These are phyloP conservation scores for Spondyliosoma cantharus DNA, from an alignment of 2,797 vertebrate species.

Conservation along the genomic window DNA sequence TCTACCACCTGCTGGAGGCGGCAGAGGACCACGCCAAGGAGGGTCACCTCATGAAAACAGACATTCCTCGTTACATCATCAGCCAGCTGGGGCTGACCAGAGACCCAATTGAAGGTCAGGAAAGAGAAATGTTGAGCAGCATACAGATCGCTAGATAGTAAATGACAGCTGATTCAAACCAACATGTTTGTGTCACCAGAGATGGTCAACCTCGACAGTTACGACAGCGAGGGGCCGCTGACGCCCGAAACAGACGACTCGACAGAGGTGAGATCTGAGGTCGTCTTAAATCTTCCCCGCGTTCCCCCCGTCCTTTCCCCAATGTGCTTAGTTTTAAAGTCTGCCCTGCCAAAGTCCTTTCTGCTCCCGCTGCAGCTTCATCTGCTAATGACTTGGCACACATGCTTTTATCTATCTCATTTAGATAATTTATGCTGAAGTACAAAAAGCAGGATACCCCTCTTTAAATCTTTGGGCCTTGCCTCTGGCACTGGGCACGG, in stretches of 20 bases:
- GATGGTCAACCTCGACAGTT: constrained; percentile 89
- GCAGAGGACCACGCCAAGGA: constrained; percentile 95
- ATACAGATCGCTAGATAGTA: neutral
- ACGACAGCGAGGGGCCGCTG: constrained; percentile 90
- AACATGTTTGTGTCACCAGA: constrained; percentile 78
- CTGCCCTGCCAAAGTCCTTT: constrained; percentile 6
- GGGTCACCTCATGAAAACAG: constrained; percentile 91
- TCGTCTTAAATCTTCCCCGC: neutral
- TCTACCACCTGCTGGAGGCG: constrained; percentile 92
- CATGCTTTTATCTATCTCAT: constrained; percentile 40
- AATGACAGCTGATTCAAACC: neutral
- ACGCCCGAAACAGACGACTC: constrained; percentile 92
- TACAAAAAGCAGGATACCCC: constrained; percentile 34
- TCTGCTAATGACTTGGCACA: constrained; percentile 66
- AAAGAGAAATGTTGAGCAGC: neutral
- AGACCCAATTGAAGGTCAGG: constrained; percentile 92
- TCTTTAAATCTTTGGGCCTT: constrained; percentile 10
- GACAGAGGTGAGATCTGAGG: constrained; percentile 84
- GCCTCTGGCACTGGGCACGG: constrained; percentile 37
- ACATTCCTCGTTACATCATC: constrained; percentile 96
- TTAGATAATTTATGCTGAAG: constrained; percentile 61
- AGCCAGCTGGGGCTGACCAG: constrained; percentile 92
- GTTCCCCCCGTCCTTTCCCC: neutral
- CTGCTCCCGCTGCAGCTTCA: constrained; percentile 37
- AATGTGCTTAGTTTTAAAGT: neutral